Evolutionary conservation across 2,113 vertebrate species (phyloP).

Genomic region (Rafetus swinhoei): DNA sequence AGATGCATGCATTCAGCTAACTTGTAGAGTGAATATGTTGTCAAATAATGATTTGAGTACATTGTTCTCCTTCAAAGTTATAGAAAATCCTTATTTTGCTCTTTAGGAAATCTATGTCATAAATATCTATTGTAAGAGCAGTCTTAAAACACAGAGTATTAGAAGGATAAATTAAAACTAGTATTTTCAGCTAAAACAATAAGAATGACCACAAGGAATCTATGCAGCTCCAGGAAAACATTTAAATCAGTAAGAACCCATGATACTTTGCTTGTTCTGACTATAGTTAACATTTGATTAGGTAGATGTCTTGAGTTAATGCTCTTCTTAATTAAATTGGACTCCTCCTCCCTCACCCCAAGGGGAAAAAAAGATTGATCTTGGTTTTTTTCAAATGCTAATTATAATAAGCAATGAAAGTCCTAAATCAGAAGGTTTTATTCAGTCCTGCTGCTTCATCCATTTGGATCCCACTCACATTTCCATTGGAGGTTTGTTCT

Average conservation of each 20-base stretch:
- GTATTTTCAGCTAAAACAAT: background rate
- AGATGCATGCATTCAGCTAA: background rate
- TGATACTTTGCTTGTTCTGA: constrained; percentile 33
- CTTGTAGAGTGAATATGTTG: background rate
- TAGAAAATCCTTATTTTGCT: background rate
- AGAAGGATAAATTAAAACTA: constrained; percentile 16
- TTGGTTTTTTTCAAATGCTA: constrained; percentile 67
- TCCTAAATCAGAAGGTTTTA: constrained; percentile 60
- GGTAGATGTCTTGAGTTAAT: constrained; percentile 46
- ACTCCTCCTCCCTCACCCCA: constrained; percentile 48
- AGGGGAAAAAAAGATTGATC: constrained; percentile 29
- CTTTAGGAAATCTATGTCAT: background rate
- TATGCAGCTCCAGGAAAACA: background rate
- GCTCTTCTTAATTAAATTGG: constrained; percentile 72
- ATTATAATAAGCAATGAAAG: constrained; percentile 55
- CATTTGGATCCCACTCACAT: constrained; percentile 43
- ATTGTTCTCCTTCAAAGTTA: constrained; percentile 4
- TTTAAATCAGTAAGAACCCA: constrained; percentile 12
- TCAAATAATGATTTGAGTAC: background rate
- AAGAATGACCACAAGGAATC: background rate
- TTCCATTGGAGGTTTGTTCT: constrained; percentile 45
- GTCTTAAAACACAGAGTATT: constrained; percentile 9
- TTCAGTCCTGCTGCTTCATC: constrained; percentile 50
- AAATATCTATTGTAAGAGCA: background rate
- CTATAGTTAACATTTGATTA: constrained; percentile 58